phyloP scores from a whole-genome alignment of 2,888 invertebrate species.

The Drosophila neonasuta region DNA sequence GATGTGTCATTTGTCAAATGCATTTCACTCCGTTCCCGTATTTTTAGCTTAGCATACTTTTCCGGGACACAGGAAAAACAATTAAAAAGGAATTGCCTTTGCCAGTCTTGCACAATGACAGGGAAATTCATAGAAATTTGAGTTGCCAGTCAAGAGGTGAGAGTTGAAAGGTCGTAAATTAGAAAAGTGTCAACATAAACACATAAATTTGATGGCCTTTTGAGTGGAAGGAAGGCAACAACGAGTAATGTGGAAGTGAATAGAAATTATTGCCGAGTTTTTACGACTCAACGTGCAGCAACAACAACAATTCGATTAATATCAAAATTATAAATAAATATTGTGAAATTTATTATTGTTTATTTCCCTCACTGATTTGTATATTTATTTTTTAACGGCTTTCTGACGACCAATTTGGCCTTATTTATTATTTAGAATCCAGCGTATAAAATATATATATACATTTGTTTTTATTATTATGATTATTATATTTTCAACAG shows the following conservation, averaged over 20 bases:
- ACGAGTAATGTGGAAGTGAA: conserved; percentile 28
- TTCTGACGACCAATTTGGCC: conserved; percentile 42
- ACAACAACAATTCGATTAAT: conserved; percentile 22
- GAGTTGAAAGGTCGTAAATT: conserved; percentile 38
- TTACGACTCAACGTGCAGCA: conserved; percentile 12
- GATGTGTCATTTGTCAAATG: conserved; percentile 2
- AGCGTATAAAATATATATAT: not conserved
- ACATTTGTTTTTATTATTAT: conserved; percentile 21
- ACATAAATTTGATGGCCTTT: conserved; percentile 38
- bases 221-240: conserved; percentile 5
- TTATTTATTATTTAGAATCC: conserved; percentile 24
- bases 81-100: conserved; percentile 73
- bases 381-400: conserved; percentile 4
- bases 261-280: conserved; percentile 19
- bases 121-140: conserved; percentile 36
- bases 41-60: conserved; percentile 29
- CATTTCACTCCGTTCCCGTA: conserved; percentile 10
- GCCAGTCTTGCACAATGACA: conserved; percentile 28
- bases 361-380: not conserved
- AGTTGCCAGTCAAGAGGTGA: conserved; percentile 13
- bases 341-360: conserved; percentile 14
- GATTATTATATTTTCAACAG: conserved; percentile 46
- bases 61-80: conserved; percentile 53
- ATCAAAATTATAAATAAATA: conserved; percentile 5
- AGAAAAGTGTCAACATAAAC: conserved; percentile 38